Conservation (phyloP, 2,797 vertebrate genomes). For the Hozukius guyotensis region DNA sequence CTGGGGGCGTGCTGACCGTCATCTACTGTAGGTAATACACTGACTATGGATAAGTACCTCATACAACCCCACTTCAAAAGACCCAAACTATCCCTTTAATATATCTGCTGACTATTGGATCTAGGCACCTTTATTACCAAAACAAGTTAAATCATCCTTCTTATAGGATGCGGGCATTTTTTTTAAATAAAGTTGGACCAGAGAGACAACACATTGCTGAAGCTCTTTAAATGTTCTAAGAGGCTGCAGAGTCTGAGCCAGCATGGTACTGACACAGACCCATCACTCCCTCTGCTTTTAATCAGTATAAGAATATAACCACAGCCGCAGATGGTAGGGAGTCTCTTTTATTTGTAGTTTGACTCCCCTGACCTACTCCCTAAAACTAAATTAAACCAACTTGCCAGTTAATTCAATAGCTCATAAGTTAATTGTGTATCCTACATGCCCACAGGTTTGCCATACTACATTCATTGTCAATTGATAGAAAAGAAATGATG, state of each 20-base stretch:
- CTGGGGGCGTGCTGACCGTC: fast-evolving
- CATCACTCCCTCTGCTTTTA: constrained; percentile 12
- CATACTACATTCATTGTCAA: neutral
- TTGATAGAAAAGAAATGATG: neutral
- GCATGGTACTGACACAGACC: neutral
- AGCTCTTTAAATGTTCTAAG: neutral
- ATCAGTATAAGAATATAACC: constrained; percentile 13
- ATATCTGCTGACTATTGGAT: neutral
- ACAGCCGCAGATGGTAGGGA: neutral
- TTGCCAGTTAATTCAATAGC: neutral
- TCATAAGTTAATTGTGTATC: neutral
- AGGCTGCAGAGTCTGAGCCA: constrained; percentile 6
- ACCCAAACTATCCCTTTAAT: no score
- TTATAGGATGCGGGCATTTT: neutral
- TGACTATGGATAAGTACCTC: no score
- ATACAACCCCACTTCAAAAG: no score
- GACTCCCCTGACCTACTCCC: neutral
- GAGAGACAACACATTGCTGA: neutral
- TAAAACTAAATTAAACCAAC: neutral
- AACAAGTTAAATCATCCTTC: neutral
- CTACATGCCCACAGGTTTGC: neutral
- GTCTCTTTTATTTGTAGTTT: neutral
- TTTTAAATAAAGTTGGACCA: neutral
- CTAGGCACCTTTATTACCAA: neutral
- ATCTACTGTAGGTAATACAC: no score